These are phyloP conservation scores for Ormyrus labotus DNA, from an alignment of 2,888 invertebrate genomes.

Conservation along the genomic window DNA sequence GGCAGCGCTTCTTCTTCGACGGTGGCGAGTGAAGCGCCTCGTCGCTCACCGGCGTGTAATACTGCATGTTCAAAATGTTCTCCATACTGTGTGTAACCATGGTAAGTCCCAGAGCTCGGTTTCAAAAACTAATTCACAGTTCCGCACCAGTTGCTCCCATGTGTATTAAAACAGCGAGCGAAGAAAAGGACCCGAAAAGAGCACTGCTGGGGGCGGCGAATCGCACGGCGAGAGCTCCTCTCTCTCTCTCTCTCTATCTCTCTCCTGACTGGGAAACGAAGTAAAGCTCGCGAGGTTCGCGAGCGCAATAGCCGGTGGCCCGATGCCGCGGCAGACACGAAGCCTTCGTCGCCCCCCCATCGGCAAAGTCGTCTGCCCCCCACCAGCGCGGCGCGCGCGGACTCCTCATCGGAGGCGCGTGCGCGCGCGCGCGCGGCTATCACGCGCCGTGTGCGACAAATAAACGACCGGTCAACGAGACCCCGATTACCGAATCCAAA, in stretches of 20 bases:
- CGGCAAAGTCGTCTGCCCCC: constrained; percentile 1
- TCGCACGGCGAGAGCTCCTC: not conserved
- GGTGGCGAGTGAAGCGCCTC: constrained; percentile 66
- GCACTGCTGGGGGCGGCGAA: not conserved
- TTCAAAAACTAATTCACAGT: no score
- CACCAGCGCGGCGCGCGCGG: not conserved
- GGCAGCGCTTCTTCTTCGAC: constrained; percentile 70
- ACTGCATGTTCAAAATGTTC: constrained; percentile 73
- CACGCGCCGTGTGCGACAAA: constrained; percentile 1
- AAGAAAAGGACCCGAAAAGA: not conserved
- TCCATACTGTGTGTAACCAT: constrained; percentile 75
- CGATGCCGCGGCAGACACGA: constrained; percentile 18
- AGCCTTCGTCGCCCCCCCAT: constrained; percentile 31
- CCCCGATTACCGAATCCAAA: no score
- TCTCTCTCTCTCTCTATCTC: no score
- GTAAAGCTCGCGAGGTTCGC: constrained; percentile 47
- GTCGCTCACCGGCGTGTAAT: constrained; percentile 67
- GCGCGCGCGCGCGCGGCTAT: constrained; percentile 12
- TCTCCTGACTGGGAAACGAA: not conserved
- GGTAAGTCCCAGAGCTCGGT: not conserved
- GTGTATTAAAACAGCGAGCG: no score
- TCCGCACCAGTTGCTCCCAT: no score
- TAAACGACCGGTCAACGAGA: no score
- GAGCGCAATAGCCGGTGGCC: constrained; percentile 41
- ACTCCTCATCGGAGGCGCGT: not conserved